Evolutionary conservation across 2,888 invertebrate species (phyloP).

Genomic region (Copidosoma aretas): DNA sequence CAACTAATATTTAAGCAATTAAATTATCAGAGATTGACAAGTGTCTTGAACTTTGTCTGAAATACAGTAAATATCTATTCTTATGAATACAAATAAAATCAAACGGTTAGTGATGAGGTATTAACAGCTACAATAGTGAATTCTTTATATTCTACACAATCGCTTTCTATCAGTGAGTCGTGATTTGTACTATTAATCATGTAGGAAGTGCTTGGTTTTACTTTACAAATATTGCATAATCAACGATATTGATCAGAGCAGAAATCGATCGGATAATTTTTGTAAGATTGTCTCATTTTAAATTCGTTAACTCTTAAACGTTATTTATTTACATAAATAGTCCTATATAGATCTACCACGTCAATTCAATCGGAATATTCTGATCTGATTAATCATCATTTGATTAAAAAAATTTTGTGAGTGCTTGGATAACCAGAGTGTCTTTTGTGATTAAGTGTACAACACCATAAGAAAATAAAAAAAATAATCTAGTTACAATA

Average conservation of each 20-base stretch:
- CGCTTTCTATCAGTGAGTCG: constrained; percentile 28
- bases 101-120: constrained; percentile 1
- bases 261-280: constrained; percentile 1
- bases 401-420: constrained; percentile 8
- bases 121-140: constrained; percentile 24
- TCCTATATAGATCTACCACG: neutral
- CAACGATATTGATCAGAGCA: constrained; percentile 28
- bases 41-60: neutral
- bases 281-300: neutral
- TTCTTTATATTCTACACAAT: constrained; percentile 25
- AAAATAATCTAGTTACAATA: constrained; percentile 9
- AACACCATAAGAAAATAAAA: constrained; percentile 11
- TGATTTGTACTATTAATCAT: constrained; percentile 18
- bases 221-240: constrained; percentile 23
- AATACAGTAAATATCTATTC: constrained; percentile 21
- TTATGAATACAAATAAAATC: constrained; percentile 32
- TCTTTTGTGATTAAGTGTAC: constrained; percentile 10
- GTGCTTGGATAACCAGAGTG: constrained; percentile 29
- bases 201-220: constrained; percentile 23
- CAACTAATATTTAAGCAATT: constrained; percentile 15
- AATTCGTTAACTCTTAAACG: neutral
- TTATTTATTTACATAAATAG: neutral
- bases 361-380: constrained; percentile 3
- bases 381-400: constrained; percentile 28
- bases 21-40: constrained; percentile 24